Conservation (phyloP, 2,888 invertebrate species). For the Acleris laterana region DNA sequence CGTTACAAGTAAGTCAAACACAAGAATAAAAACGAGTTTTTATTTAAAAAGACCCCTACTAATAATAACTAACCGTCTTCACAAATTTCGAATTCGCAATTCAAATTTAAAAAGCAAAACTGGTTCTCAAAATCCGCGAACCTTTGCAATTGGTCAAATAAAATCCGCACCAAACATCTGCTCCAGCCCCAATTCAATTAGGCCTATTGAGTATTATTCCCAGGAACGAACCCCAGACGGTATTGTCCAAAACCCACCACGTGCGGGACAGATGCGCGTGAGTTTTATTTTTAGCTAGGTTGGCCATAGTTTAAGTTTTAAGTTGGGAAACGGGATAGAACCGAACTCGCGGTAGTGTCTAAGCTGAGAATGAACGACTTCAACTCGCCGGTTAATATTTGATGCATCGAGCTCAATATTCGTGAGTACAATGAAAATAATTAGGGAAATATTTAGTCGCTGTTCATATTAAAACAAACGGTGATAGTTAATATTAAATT, state of each 20-base stretch:
- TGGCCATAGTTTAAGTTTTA: constrained; percentile 41
- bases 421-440: no score
- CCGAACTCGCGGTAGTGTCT: no score
- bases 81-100: not conserved
- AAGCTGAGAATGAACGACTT: no score
- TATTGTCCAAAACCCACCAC: constrained; percentile 59
- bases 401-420: no score
- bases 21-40: no score
- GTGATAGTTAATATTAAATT: no score
- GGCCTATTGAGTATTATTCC: constrained; percentile 30
- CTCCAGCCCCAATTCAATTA: constrained; percentile 34
- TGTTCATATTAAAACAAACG: no score
- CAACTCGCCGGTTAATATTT: no score
- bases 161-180: constrained; percentile 27
- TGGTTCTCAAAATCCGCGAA: not conserved
- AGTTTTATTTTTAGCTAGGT: constrained; percentile 55
- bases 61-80: no score
- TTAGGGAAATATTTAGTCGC: no score
- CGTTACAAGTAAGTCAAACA: no score
- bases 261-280: constrained; percentile 69
- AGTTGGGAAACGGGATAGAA: not conserved
- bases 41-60: no score
- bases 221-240: constrained; percentile 28
- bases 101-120: not conserved
- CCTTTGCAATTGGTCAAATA: constrained; percentile 18